Evolutionary conservation across 2,113 vertebrate genomes (phyloP), one percentile per base, ranked within the genome.

Genomic region (Tricholaema leucomelas): DNA sequence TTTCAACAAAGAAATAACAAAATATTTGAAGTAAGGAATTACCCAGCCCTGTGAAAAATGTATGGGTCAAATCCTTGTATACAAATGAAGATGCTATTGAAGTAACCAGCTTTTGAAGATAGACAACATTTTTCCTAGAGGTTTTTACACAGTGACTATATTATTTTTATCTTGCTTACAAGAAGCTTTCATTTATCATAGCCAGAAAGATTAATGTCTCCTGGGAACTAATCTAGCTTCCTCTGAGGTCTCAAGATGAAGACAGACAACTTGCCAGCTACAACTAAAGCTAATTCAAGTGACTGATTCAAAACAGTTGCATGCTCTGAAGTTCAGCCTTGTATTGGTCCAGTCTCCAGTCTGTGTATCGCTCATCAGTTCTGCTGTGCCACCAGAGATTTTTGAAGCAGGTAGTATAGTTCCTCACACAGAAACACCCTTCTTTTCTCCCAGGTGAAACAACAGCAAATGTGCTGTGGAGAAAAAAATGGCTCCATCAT

Each of bases 381-480:
- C 48, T 72, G 20, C 38, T 65, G 31, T 56, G 30, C 21, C 54
- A 40, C 11, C 20, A 64, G 38, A 33, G 30, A 42, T 67, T 88
- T 73, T 81, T 52, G 10, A 90, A 92, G 35, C 28, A 55, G 21
- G 33, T 55, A 16, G 4, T 67, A 5, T 31, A 55, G 9, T 19
- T 85, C 21, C 23, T 19, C 31, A 11, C 15, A 8, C 17, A 88
- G 77, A 75, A 79, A 38, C 8, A 36, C 16, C 35, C 17, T 69
- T 59, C 55, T 88, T 7, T 24, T 71, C n/a, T 88, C 25, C 19
- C 21, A 61, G 31, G n/a, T 31, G 40, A 90, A 93, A 18, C 23
- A 78, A 24, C 8, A 30, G 27, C 2, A 4, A 75, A 65, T 0
- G 0, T 69, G 14, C 12, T 8, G 14, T 40, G 27, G 30, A 40